phyloP scores from a whole-genome alignment of 2,113 vertebrate genomes.

The Hepsetus odoe region DNA sequence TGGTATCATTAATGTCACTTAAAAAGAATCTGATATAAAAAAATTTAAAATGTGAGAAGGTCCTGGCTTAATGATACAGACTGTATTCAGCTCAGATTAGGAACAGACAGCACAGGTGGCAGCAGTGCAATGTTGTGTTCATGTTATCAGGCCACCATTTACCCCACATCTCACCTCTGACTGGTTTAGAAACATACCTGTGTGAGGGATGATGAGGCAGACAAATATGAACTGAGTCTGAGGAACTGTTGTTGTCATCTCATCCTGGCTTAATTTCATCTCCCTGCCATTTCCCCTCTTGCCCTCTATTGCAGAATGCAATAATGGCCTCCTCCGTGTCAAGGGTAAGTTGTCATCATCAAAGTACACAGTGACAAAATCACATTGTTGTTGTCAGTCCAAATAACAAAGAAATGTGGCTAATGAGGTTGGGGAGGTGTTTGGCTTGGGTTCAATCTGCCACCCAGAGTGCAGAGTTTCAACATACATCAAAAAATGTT shows the following conservation, averaged over 20 bases:
- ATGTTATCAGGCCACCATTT: constrained; percentile 17
- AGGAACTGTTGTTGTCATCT: constrained; percentile 20
- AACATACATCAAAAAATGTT: constrained; percentile 10
- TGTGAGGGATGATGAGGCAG: background rate
- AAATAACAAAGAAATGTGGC: background rate
- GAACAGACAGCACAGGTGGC: too few species aligned
- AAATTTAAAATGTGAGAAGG: background rate
- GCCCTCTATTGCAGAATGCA: constrained; percentile 5
- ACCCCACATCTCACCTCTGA: background rate
- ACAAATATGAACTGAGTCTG: constrained; percentile 4
- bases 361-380: background rate
- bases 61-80: background rate
- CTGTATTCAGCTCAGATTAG: background rate
- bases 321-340: constrained; percentile 6
- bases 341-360: constrained; percentile 5
- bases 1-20: background rate
- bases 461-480: background rate
- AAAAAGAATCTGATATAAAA: background rate
- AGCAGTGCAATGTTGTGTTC: background rate
- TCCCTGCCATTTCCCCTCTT: constrained; percentile 23
- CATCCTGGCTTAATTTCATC: constrained; percentile 12
- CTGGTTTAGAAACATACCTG: background rate
- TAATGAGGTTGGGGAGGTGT: constrained; percentile 26
- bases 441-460: constrained; percentile 24
- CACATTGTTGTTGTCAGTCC: constrained; percentile 9